Evolutionary conservation across 2,113 vertebrate genomes (phyloP), one percentile per base, ranked within the genome.

Genomic region (Coturnix japonica): DNA sequence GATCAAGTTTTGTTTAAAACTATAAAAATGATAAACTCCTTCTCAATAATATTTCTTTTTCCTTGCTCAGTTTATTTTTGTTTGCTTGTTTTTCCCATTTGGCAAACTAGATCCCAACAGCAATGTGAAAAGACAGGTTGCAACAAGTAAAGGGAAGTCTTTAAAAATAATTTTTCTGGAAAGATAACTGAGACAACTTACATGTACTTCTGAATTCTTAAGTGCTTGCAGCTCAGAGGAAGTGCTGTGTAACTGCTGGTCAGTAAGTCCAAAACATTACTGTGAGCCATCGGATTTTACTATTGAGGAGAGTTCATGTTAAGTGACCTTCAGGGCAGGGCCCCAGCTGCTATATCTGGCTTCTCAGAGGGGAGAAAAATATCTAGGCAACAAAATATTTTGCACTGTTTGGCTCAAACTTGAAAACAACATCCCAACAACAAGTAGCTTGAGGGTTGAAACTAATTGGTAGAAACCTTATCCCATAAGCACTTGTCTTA

Each of bases 311-410:
- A 71, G 60, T 44, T 81, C 26, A 28, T 13, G 3, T 56, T 75
- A 47, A 56, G 31, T 17, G 17, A 66, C n/a, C 83, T 31, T 31
- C 22, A n/a, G 53, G 7, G 31, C 35, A 64, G 47, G 66, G 37
- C 16, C 49, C 31, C 16, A 51, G 14, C 53, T 89, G 47, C 77
- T 94, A 28, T 92, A 72, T 90, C 73, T 89, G 77, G n/a, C 31
- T 65, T 39, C 35, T 86, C 28, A 31, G 81, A 69, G 44, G 6
- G 44, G 5, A 8, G 20, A 66, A 90, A 71, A 37, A 93, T 81
- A 92, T 51, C 91, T 75, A 93, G 70, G 89, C 91, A 92, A 92
- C 91, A 84, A 91, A 93, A 85, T 47, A 7, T 83, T 94, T 87
- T 79, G 60, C 3, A 15, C 11, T 80, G 56, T 90, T 95, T 83